phyloP scores from a whole-genome alignment of 2,797 vertebrate species.

The Dryobates pubescens region DNA sequence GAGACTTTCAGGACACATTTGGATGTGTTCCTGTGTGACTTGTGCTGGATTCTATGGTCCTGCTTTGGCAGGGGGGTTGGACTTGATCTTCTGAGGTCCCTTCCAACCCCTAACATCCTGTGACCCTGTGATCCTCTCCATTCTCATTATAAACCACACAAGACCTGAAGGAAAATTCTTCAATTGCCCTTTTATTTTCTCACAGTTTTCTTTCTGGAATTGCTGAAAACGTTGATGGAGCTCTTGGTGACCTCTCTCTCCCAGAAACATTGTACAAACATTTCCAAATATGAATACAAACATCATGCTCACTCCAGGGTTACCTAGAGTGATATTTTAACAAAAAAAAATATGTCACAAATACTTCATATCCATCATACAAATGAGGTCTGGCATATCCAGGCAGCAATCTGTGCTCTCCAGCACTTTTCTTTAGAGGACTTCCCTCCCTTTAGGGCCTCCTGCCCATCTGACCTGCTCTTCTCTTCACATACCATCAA shows the following conservation, averaged over 20 bases:
- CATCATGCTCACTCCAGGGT: neutral
- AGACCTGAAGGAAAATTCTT: neutral
- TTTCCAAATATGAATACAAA: conserved; percentile 7
- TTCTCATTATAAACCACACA: neutral
- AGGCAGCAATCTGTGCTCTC: neutral
- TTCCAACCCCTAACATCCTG: neutral
- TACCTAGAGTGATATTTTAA: conserved; percentile 33
- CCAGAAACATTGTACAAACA: neutral
- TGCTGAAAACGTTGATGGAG: neutral
- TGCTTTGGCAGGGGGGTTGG: too few species aligned
- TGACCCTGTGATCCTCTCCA: neutral
- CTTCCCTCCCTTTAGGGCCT: neutral
- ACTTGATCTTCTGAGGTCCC: too few species aligned
- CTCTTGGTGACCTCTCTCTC: neutral
- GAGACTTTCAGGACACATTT: too few species aligned
- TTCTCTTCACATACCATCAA: neutral
- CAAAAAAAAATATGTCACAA: conserved; percentile 7
- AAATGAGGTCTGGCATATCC: conserved; percentile 20
- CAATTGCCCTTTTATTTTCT: neutral
- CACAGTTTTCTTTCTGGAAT: neutral
- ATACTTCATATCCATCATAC: conserved; percentile 24
- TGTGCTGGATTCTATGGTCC: too few species aligned
- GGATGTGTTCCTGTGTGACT: too few species aligned
- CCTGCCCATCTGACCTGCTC: neutral
- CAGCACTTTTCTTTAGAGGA: neutral